Evolutionary conservation across 2,888 invertebrate species (phyloP).

Genomic region (Torymus auratus): DNA sequence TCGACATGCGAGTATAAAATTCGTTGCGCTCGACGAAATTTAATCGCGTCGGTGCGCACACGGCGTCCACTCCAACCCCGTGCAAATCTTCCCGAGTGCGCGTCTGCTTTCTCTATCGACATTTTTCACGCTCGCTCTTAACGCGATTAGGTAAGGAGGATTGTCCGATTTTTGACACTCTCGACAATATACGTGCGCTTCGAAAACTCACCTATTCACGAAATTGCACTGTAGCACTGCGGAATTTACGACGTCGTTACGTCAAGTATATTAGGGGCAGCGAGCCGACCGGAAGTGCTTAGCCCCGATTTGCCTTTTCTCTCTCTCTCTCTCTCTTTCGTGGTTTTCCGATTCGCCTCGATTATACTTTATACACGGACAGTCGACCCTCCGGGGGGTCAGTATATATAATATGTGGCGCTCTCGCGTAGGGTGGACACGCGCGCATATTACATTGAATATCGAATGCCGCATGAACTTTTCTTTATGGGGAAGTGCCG

Average conservation of each 20-base stretch:
- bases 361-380: conserved; percentile 36
- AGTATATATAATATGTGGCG: conserved; percentile 44
- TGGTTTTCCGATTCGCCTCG: conserved; percentile 53
- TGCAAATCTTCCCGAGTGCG: conserved; percentile 6
- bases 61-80: neutral
- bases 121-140: conserved; percentile 52
- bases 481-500: conserved; percentile 58
- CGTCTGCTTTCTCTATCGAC: conserved; percentile 11
- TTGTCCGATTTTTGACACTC: conserved; percentile 47
- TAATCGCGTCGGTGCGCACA: conserved; percentile 15
- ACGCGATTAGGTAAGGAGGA: conserved; percentile 48
- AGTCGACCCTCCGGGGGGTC: conserved; percentile 48
- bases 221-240: conserved; percentile 27
- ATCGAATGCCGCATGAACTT: conserved; percentile 59
- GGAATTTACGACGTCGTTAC: conserved; percentile 59
- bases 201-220: neutral
- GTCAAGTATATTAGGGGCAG: conserved; percentile 59
- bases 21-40: conserved; percentile 19
- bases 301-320: conserved; percentile 70
- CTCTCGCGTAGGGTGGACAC: conserved; percentile 58
- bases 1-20: conserved; percentile 1
- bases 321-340: conserved; percentile 45
- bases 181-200: neutral
- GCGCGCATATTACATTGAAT: conserved; percentile 60
- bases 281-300: conserved; percentile 71